A percentile compares a stretch with the other conserved stretches of the same genome.
phyloP scores from a whole-genome alignment of 1,140 invertebrate genomes.

The Bombus soroeensis region DNA sequence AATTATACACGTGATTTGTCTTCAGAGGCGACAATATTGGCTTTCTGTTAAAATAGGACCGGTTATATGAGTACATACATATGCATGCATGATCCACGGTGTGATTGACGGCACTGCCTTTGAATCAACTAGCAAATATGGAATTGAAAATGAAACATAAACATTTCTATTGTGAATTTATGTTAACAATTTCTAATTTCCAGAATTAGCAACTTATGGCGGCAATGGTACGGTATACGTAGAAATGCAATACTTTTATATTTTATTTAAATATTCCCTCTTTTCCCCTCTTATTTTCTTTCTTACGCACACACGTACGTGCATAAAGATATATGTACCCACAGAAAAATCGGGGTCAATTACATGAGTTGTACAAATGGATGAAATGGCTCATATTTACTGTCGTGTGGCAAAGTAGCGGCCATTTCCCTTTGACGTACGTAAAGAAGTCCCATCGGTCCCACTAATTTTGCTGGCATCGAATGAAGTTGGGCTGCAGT shows the following conservation, averaged over 20 bases:
- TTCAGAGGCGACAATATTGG: no score
- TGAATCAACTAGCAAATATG: not conserved
- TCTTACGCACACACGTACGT: not conserved
- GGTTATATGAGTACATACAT: no score
- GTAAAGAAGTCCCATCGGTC: conserved; percentile 93
- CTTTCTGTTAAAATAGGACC: no score
- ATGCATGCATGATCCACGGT: no score
- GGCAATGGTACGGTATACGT: no score
- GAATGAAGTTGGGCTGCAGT: conserved; percentile 90
- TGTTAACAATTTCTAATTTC: no score
- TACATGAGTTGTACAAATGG: not conserved
- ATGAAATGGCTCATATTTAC: conserved; percentile 83
- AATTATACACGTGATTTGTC: no score
- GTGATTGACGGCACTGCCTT: no score
- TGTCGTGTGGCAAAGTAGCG: conserved; percentile 94
- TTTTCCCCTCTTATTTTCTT: not conserved
- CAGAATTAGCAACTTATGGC: no score
- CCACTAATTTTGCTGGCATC: conserved; percentile 90
- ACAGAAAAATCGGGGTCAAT: not conserved
- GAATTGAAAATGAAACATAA: not conserved
- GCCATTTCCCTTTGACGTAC: conserved; percentile 95
- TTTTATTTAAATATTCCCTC: not conserved
- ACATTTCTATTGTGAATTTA: no score
- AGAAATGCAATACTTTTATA: not conserved
- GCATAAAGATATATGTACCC: not conserved